A percentile compares a stretch with the other conserved stretches of the same genome.
Evolutionary conservation across 2,113 vertebrate genomes (phyloP).

Genomic region (Tauraco erythrolophus): DNA sequence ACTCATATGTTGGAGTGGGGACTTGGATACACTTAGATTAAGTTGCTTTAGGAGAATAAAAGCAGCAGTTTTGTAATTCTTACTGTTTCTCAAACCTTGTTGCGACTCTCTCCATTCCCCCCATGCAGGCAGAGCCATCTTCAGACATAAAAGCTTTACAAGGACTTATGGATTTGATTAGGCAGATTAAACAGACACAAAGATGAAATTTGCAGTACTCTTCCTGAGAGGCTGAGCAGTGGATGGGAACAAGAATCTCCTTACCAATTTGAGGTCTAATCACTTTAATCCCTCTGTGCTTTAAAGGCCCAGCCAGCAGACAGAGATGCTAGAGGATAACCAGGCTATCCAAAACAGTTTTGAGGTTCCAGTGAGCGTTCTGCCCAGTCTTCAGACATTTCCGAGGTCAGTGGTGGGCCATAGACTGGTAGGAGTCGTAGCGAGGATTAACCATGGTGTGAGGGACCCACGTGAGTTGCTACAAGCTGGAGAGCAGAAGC

Average conservation of each 20-base stretch:
- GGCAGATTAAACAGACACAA: not conserved
- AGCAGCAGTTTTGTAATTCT: not conserved
- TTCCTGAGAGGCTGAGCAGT: not conserved
- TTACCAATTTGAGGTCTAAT: not conserved
- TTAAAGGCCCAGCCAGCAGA: not conserved
- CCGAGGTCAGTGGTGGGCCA: not conserved
- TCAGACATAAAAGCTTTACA: not conserved
- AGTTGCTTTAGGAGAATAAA: not conserved
- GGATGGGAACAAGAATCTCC: not conserved
- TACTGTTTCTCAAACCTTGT: not conserved
- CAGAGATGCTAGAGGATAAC: not conserved
- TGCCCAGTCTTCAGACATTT: not conserved
- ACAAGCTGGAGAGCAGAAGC: not conserved
- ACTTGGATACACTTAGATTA: not conserved
- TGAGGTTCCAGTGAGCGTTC: not conserved
- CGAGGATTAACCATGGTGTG: not conserved
- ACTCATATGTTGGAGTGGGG: not conserved
- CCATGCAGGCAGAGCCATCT: not conserved
- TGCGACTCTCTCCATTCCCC: not conserved
- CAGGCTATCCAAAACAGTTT: not conserved
- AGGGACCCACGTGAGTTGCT: not conserved
- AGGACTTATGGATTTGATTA: not conserved
- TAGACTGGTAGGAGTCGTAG: not conserved
- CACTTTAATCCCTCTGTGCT: not conserved
- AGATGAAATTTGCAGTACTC: constrained; percentile 1